Evolutionary conservation across 2,113 vertebrate genomes (phyloP).

Genomic region (Sceloporus undulatus): DNA sequence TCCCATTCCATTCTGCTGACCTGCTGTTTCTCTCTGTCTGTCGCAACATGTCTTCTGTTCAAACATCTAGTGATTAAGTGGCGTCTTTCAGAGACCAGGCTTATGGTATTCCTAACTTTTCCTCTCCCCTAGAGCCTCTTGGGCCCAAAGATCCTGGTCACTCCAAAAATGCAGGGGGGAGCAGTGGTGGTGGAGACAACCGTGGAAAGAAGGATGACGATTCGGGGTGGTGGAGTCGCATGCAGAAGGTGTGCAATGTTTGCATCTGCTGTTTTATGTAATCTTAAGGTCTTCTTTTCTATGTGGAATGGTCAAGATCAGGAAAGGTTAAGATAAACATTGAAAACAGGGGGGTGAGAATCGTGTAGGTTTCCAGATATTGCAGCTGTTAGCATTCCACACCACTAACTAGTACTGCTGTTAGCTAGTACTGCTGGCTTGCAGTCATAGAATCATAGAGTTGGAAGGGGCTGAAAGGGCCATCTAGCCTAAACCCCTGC

Average conservation of each 20-base stretch:
- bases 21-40: neutral
- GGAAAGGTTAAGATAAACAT: too few relatives aligned
- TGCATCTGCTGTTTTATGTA: too few relatives aligned
- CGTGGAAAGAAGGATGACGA: constrained; percentile 45
- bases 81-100: neutral
- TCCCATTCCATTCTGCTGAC: too few relatives aligned
- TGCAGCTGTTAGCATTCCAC: too few relatives aligned
- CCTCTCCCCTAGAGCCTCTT: constrained; percentile 26
- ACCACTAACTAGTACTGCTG: too few relatives aligned
- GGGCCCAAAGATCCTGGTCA: constrained; percentile 34
- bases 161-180: constrained; percentile 7
- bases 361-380: too few relatives aligned
- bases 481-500: too few relatives aligned
- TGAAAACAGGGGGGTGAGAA: too few relatives aligned
- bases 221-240: constrained; percentile 54
- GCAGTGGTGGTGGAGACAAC: constrained; percentile 16
- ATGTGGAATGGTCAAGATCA: neutral
- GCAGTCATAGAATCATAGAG: too few relatives aligned
- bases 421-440: too few relatives aligned
- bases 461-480: too few relatives aligned
- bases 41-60: neutral
- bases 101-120: neutral
- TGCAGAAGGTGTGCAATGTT: constrained; percentile 59
- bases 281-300: too few relatives aligned
- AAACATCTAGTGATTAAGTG: neutral